A percentile compares a stretch with the other conserved stretches of the same genome.
Conservation (phyloP, 2,113 vertebrate genomes). For the Phalacrocorax carbo region DNA sequence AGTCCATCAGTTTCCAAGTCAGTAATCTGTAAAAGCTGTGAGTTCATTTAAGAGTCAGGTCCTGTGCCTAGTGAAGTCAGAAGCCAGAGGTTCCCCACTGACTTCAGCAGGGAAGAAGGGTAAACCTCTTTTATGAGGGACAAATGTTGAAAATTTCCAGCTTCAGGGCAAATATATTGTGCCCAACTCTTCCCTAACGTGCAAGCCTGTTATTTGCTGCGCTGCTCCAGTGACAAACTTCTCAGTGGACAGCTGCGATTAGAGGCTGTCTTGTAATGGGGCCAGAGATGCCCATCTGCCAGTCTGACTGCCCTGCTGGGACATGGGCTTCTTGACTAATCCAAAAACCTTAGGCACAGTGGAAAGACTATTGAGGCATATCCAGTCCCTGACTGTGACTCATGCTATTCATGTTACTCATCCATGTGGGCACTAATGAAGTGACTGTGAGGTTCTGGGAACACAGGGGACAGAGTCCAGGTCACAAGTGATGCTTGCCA, state of each 20-base stretch:
- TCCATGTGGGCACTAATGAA: slow-evolving; percentile 64
- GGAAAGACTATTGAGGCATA: slow-evolving; percentile 45
- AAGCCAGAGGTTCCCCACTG: not conserved
- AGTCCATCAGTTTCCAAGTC: not conserved
- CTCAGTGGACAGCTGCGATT: not conserved
- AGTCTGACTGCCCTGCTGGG: slow-evolving; percentile 50
- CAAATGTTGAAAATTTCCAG: not conserved
- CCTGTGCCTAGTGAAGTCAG: not conserved
- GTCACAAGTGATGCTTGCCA: slow-evolving; percentile 44
- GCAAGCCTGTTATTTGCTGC: not conserved
- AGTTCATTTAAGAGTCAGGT: not conserved
- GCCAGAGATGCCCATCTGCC: slow-evolving; percentile 53
- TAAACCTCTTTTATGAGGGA: not conserved
- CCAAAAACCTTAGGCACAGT: slow-evolving; percentile 35
- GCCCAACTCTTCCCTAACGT: not conserved
- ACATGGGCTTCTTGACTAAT: slow-evolving; percentile 16
- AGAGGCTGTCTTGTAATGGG: slow-evolving; percentile 1
- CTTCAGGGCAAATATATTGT: not conserved
- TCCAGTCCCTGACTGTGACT: slow-evolving; percentile 52
- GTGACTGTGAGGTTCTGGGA: slow-evolving; percentile 62
- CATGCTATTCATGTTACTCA: slow-evolving; percentile 54
- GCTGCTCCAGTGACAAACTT: not conserved
- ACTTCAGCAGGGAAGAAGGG: not conserved
- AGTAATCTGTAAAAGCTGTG: not conserved
- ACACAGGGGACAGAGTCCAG: slow-evolving; percentile 25